These are phyloP conservation scores for Sitta europaea DNA, from an alignment of 2,113 vertebrate species.

Conservation along the genomic window DNA sequence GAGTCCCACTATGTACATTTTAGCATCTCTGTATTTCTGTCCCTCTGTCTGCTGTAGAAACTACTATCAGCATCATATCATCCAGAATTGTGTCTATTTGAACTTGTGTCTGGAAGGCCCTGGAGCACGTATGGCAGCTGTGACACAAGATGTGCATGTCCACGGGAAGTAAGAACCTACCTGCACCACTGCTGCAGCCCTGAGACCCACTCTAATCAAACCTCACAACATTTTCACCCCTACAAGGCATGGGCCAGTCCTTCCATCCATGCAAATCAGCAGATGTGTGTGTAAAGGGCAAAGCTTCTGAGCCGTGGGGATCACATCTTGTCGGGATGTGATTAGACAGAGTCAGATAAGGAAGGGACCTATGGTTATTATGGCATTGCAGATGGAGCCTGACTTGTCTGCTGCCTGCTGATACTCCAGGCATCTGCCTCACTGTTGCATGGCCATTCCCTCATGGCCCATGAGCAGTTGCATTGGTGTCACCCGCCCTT, in stretches of 20 bases:
- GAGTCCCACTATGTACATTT: background rate
- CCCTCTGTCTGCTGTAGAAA: background rate
- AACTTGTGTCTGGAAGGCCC: background rate
- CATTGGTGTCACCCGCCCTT: background rate
- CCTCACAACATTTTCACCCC: background rate
- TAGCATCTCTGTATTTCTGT: background rate
- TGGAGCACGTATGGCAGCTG: background rate
- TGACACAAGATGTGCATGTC: background rate
- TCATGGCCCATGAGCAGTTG: background rate
- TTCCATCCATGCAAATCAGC: background rate
- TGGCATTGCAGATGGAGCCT: background rate
- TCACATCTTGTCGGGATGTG: rapidly evolving
- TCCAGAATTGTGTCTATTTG: background rate
- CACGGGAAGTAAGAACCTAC: background rate
- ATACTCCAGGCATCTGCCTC: background rate
- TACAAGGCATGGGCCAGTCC: background rate
- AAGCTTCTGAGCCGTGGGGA: background rate
- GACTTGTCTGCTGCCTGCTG: background rate
- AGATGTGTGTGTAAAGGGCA: background rate
- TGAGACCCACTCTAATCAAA: background rate
- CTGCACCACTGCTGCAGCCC: background rate
- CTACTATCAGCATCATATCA: background rate
- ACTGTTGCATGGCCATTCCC: background rate
- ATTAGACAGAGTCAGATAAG: background rate
- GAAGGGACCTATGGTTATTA: background rate